phyloP scores from a whole-genome alignment of 2,888 invertebrate genomes.

The Copidosoma aretas region DNA sequence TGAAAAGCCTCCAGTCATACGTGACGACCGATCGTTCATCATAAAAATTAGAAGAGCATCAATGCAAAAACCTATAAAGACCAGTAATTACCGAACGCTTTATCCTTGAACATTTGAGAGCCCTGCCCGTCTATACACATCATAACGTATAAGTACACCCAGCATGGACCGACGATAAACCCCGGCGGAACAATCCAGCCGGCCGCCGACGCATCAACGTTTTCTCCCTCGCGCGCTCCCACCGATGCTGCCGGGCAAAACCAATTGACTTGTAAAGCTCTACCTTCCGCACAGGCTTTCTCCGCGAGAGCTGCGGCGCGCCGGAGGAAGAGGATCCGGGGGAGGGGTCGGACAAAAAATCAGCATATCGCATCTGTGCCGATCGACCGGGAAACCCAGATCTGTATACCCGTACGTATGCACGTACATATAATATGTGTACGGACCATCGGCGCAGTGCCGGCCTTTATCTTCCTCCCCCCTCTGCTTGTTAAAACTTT shows the following conservation, averaged over 20 bases:
- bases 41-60: too few relatives aligned
- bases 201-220: too few relatives aligned
- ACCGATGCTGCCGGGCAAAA: background rate
- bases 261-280: slow-evolving; percentile 52
- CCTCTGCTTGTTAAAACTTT: slow-evolving; percentile 53
- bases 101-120: too few relatives aligned
- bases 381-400: slow-evolving; percentile 51
- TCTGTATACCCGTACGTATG: background rate
- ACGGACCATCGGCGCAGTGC: slow-evolving; percentile 43
- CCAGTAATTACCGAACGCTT: too few relatives aligned
- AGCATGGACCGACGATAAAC: too few relatives aligned
- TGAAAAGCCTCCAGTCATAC: too few relatives aligned
- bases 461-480: background rate
- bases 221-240: too few relatives aligned
- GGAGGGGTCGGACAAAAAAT: slow-evolving; percentile 41
- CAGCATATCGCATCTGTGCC: slow-evolving; percentile 51
- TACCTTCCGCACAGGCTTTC: slow-evolving; percentile 22
- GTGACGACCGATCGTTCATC: too few relatives aligned
- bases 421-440: slow-evolving; percentile 45
- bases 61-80: too few relatives aligned
- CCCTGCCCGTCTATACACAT: too few relatives aligned
- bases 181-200: too few relatives aligned
- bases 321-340: slow-evolving; percentile 34
- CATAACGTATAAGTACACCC: too few relatives aligned
- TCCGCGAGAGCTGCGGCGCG: slow-evolving; percentile 20